A percentile compares a stretch with the other conserved stretches of the same genome.
phyloP scores from a whole-genome alignment of 2,888 invertebrate species.

The Eustalomyia histrio region DNA sequence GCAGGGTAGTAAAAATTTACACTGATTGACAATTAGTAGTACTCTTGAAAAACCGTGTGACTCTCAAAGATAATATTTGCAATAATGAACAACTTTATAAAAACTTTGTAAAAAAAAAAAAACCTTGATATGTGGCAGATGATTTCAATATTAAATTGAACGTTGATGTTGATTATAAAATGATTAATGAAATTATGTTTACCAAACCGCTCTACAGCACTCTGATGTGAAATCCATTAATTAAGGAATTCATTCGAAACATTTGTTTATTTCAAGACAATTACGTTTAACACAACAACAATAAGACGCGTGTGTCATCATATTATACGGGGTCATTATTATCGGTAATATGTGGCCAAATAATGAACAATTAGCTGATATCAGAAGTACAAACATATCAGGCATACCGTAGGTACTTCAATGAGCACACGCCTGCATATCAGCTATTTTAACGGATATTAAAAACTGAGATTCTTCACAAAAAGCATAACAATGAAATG shows the following conservation, averaged over 20 bases:
- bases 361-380: constrained; percentile 58
- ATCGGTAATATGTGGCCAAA: constrained; percentile 45
- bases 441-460: constrained; percentile 54
- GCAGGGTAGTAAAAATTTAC: too few species aligned
- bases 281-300: constrained; percentile 14
- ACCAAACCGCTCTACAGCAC: not conserved
- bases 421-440: constrained; percentile 56
- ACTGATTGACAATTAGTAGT: too few species aligned
- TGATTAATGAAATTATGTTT: constrained; percentile 31
- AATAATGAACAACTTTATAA: too few species aligned
- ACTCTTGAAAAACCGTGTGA: too few species aligned
- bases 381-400: constrained; percentile 32
- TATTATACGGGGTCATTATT: constrained; percentile 61
- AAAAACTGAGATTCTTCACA: constrained; percentile 26
- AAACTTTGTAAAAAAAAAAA: too few species aligned
- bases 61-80: too few species aligned
- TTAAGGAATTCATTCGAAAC: constrained; percentile 30
- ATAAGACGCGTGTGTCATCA: constrained; percentile 35
- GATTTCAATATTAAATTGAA: too few species aligned
- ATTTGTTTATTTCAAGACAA: constrained; percentile 35
- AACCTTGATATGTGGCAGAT: too few species aligned
- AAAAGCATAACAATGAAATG: not conserved
- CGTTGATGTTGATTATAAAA: not conserved
- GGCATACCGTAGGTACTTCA: constrained; percentile 31
- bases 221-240: constrained; percentile 50